Conservation (phyloP, 2,113 vertebrate genomes). For the Thomomys bottae region DNA sequence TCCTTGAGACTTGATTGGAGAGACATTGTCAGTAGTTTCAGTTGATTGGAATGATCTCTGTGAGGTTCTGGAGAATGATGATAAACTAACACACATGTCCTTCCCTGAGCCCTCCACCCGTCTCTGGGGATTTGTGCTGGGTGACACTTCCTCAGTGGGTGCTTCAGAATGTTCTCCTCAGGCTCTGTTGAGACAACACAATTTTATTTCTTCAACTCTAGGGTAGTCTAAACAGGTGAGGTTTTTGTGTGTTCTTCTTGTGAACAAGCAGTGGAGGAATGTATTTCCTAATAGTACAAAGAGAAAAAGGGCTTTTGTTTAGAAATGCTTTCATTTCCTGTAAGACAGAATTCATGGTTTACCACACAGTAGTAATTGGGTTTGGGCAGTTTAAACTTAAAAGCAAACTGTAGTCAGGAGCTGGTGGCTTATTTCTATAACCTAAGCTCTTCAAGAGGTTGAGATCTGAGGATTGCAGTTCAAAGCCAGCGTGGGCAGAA, state of each 20-base stretch:
- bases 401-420: not conserved
- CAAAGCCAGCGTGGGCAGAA: no score
- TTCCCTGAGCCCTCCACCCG: not conserved
- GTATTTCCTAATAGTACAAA: not conserved
- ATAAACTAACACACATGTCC: not conserved
- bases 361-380: not conserved
- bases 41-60: not conserved
- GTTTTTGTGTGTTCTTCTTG: not conserved
- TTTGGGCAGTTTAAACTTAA: slow-evolving; percentile 29
- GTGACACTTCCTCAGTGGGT: no score
- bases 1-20: not conserved
- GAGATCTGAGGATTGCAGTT: no score
- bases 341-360: not conserved
- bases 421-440: no score
- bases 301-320: not conserved
- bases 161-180: not conserved
- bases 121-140: not conserved
- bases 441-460: no score
- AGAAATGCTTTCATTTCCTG: not conserved
- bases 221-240: not conserved
- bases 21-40: not conserved
- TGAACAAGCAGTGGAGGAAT: not conserved
- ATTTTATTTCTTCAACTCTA: not conserved
- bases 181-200: not conserved
- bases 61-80: not conserved